Base-by-base conservation (phyloP, 2,888 invertebrate genomes). In the Pseudococcus longispinus region DNA sequence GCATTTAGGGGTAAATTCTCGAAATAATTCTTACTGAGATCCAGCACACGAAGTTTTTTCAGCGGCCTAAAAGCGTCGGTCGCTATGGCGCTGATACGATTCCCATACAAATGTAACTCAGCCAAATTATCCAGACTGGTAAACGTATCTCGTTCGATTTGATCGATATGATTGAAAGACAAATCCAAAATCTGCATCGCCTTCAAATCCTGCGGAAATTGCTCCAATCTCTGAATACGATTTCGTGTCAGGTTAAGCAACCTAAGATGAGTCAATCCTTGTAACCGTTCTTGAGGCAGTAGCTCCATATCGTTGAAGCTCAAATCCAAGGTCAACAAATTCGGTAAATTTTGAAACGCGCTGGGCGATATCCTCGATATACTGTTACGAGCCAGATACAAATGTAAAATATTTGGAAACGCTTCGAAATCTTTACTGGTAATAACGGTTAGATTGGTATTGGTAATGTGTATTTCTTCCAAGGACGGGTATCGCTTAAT, bases 351-450 rank as follows among this genome's bases (percentile, higher is more conserved):
- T 84, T 94, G 93, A 90, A 97, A 96, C 85, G 97, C 96, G 65
- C 96, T 95, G 0, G 97, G 96, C 2, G 96, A 96, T 88, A 97
- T 93, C 88, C 95, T 92, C 20, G 94, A 94, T 88, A 96, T 95
- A 88, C 93, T 92, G 91, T 96, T 96, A 89, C 93, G 93, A 60
- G 93, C 93, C 89, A 96, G 91, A 90, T 94, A 94, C 87, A 96
- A 92, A 90, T 94, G 95, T 90, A 95, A 93, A 51, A 96, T 91
- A 0, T 94, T 93, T 26, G 96, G 95, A 90, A 96, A 96, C 51
- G 95, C 94, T 90, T 96, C 95, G 89, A 97, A 96, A 90, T 96
- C 96, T 90, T 95, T 95, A 89, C 95, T 95, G 0, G 96, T 96
- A 83, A 97, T 93, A 88, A 96, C 95, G 26, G 94, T 95, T 84